phyloP scores from a whole-genome alignment of 2,888 invertebrate genomes.

The Eustalomyia histrio region DNA sequence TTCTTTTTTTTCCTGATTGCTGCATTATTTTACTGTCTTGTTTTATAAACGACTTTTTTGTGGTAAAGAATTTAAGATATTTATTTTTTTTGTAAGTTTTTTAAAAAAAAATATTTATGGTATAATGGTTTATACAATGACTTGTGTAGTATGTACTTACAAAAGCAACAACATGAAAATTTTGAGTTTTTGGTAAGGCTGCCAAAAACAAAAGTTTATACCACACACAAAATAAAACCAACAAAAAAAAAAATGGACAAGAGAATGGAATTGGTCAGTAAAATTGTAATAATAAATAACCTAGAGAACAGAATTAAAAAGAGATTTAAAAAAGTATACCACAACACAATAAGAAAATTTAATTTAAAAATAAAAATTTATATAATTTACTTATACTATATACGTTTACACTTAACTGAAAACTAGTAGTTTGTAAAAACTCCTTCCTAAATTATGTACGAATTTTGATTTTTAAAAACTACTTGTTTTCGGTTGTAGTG shows the following conservation, averaged over 20 bases:
- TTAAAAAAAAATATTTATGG: conserved; percentile 49
- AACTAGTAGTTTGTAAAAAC: no score
- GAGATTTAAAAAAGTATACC: neutral
- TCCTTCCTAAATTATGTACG: no score
- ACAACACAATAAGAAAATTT: no score
- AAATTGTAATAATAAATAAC: conserved; percentile 37
- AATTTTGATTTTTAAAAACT: no score
- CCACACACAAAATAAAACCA: conserved; percentile 40
- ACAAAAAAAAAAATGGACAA: conserved; percentile 28
- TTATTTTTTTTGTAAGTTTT: conserved; percentile 23
- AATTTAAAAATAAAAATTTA: no score
- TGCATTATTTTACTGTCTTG: conserved; percentile 38
- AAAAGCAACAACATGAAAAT: conserved; percentile 14
- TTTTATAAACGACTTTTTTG: conserved; percentile 59
- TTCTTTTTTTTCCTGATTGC: conserved; percentile 21
- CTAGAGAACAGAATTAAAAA: conserved; percentile 37
- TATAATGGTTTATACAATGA: conserved; percentile 58
- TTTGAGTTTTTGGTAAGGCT: conserved; percentile 42
- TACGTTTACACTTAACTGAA: no score
- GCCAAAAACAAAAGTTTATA: conserved; percentile 62
- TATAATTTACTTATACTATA: no score
- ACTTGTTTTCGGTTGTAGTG: no score
- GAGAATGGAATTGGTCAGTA: conserved; percentile 22
- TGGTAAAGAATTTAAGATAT: conserved; percentile 55
- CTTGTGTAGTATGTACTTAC: conserved; percentile 33